phyloP scores from a whole-genome alignment of 2,113 vertebrate species.

The Aegypius monachus region DNA sequence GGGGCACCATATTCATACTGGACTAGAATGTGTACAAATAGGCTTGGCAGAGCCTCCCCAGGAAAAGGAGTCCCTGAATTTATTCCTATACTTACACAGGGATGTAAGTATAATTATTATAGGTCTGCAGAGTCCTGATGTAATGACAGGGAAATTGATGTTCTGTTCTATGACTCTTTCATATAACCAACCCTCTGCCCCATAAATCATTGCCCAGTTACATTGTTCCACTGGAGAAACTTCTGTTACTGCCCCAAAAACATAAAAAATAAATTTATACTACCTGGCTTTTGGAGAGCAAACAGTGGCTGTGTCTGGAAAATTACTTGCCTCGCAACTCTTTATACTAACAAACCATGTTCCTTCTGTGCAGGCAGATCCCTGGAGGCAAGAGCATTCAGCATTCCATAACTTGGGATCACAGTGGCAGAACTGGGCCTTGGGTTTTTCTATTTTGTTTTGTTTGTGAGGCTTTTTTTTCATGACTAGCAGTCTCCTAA shows the following conservation, averaged over 20 bases:
- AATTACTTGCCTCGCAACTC: background rate
- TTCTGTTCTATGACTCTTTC: background rate
- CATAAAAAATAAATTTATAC: background rate
- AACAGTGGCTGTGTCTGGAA: background rate
- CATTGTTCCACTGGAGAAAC: background rate
- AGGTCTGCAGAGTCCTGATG: background rate
- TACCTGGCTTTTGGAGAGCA: background rate
- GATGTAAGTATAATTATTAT: background rate
- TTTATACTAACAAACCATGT: background rate
- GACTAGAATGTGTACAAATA: background rate
- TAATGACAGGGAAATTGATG: background rate
- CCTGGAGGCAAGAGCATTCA: background rate
- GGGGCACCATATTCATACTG: background rate
- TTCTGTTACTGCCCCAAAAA: background rate
- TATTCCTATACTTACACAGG: background rate
- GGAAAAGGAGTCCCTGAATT: background rate
- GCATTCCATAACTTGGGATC: background rate
- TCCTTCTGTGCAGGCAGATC: background rate
- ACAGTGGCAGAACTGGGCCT: background rate
- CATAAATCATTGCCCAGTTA: background rate
- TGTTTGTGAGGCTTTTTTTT: background rate
- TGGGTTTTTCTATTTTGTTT: background rate
- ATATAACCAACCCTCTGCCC: background rate
- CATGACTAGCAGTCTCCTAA: slow-evolving; percentile 8
- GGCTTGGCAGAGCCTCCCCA: background rate